A percentile compares a stretch with the other conserved stretches of the same genome.
Evolutionary conservation across 2,888 invertebrate genomes (phyloP).

Genomic region (Dicyrtoma fusca): DNA sequence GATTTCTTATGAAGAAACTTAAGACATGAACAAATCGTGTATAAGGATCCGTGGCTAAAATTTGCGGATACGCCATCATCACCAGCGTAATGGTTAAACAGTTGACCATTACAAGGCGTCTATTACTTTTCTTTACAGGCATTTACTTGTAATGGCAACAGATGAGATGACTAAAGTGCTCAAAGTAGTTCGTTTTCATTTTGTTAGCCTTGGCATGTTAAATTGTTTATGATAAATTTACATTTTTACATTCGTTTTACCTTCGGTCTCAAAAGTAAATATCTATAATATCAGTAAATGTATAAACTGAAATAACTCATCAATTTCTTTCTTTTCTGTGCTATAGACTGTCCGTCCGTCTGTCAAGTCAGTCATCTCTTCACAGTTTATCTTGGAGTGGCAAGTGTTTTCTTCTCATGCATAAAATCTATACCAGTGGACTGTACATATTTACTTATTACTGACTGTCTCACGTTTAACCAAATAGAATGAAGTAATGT

Average conservation of each 20-base stretch:
- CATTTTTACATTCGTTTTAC: constrained; percentile 1
- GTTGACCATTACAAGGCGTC: constrained; percentile 6
- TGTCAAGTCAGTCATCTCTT: background rate
- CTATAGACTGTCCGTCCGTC: background rate
- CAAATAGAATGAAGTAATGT: too few species aligned
- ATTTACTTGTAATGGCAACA: background rate
- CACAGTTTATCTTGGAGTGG: too few species aligned
- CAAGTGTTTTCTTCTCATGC: background rate
- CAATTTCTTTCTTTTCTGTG: background rate
- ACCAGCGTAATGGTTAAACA: background rate
- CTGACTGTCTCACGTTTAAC: background rate
- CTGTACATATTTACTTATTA: background rate
- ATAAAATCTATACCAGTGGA: background rate
- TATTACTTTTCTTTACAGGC: background rate
- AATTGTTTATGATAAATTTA: constrained; percentile 23
- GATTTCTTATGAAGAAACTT: too few species aligned
- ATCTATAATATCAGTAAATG: background rate
- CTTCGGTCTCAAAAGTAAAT: background rate
- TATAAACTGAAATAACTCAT: background rate
- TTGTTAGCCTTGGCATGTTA: constrained; percentile 17
- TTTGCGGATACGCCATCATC: background rate
- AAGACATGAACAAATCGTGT: too few species aligned
- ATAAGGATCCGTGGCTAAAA: background rate
- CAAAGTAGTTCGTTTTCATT: constrained; percentile 18
- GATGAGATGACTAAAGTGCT: constrained; percentile 10